Evolutionary conservation across 2,797 vertebrate genomes (phyloP), one percentile per base, ranked within the genome.

Genomic region (Fringilla coelebs): DNA sequence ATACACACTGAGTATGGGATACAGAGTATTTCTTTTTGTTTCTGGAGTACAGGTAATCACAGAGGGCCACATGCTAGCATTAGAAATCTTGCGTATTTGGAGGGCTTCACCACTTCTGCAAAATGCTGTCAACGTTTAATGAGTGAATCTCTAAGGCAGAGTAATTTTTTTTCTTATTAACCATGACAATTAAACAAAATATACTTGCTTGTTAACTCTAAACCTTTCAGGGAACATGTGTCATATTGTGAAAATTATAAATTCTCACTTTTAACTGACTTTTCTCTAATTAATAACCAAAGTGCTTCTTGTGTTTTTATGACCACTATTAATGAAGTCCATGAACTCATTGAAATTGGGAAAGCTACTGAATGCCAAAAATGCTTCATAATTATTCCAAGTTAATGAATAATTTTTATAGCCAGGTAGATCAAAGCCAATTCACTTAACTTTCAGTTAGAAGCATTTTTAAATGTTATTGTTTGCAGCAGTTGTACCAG

Each of bases 391-490:
- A 80, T 75, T 90, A 68, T 46, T 77, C 32, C 49, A 81, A 52
- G 7, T 2, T 31, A 62, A 67, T 29, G 32, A 88, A 57, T 61
- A 78, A 74, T 72, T 90, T 67, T 85, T 80, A 70, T 12, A 51
- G 76, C 24, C 48, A 63, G 22, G 51, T 83, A 65, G 63, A 83
- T 73, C 19, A 85, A 91, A 80, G 38, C 24, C 41, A 90, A 77
- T n/a, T 79, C 46, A 52, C 17, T 71, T 54, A 17, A 46, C 45
- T 76, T 91, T 40, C 43, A 76, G 13, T 65, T 61, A 73, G 28
- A 85, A 82, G 13, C 48, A 77, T 52, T 86, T 80, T 78, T 45
- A 88, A 88, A 75, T 22, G 34, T 11, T 52, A 76, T 8, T 74
- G 34, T 80, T 67, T 75, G 68, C 66, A 80, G 70, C 12, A 72